These are phyloP conservation scores for Indri indri DNA, from an alignment of 2,113 vertebrate genomes.

Conservation along the genomic window DNA sequence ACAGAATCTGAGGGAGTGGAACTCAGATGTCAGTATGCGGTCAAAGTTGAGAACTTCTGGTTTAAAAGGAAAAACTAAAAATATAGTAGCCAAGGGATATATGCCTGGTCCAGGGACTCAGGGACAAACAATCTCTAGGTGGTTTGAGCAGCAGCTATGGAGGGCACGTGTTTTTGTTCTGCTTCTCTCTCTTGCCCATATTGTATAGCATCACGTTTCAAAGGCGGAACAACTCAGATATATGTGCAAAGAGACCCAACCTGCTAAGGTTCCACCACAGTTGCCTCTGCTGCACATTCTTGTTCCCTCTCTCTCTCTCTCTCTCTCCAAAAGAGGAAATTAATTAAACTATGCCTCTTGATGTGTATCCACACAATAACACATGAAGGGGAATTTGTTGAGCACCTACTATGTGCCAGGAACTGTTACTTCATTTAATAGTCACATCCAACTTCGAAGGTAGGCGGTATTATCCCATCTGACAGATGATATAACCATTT, in stretches of 20 bases:
- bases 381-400: neutral
- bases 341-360: neutral
- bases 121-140: neutral
- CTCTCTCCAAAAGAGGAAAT: neutral
- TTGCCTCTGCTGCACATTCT: neutral
- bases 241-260: neutral
- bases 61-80: neutral
- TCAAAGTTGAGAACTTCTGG: neutral
- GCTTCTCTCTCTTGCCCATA: neutral
- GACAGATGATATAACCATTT: neutral
- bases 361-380: neutral
- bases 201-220: neutral
- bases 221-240: neutral
- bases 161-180: neutral
- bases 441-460: neutral
- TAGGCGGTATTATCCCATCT: neutral
- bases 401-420: neutral
- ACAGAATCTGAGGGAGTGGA: neutral
- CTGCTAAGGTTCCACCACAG: neutral
- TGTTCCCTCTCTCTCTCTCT: too few relatives aligned
- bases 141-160: constrained; percentile 83
- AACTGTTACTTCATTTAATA: neutral
- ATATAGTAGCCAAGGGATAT: neutral
- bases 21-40: neutral
- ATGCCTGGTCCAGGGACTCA: neutral